Evolutionary conservation across 1,140 invertebrate species (phyloP).

Genomic region (Listronotus bonariensis): DNA sequence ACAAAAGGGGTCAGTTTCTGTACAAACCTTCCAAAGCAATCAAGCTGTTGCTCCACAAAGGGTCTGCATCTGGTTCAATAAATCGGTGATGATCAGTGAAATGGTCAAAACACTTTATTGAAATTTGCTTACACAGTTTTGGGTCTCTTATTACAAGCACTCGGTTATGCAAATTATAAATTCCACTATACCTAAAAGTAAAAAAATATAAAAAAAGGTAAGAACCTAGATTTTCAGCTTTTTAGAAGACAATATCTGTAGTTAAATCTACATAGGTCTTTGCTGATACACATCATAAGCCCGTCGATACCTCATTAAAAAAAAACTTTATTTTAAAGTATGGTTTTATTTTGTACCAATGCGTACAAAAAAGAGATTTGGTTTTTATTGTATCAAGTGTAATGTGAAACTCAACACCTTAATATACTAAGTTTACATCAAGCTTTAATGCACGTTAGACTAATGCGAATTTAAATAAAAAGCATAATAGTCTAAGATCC

Average conservation of each 20-base stretch:
- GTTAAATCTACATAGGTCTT: background rate
- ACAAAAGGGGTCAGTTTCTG: background rate
- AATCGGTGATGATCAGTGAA: conserved; percentile 53
- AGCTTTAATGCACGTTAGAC: too few relatives aligned
- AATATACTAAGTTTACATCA: too few relatives aligned
- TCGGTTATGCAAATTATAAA: conserved; percentile 60
- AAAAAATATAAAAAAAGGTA: background rate
- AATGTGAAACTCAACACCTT: too few relatives aligned
- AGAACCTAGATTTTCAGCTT: background rate
- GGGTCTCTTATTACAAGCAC: conserved; percentile 62
- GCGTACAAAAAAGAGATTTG: too few relatives aligned
- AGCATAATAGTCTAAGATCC: too few relatives aligned
- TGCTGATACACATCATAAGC: too few relatives aligned
- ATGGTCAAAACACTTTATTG: conserved; percentile 56
- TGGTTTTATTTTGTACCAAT: too few relatives aligned
- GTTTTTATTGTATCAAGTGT: too few relatives aligned
- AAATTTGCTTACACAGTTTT: conserved; percentile 55
- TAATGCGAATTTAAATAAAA: too few relatives aligned
- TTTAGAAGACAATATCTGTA: background rate
- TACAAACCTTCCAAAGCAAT: conserved; percentile 38
- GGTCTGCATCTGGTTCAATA: conserved; percentile 56
- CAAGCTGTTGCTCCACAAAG: conserved; percentile 59
- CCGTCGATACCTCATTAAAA: too few relatives aligned
- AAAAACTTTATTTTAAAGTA: too few relatives aligned
- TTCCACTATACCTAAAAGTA: conserved; percentile 57